Evolutionary conservation across 2,888 invertebrate species (phyloP).

Genomic region (Eupithecia centaureata): DNA sequence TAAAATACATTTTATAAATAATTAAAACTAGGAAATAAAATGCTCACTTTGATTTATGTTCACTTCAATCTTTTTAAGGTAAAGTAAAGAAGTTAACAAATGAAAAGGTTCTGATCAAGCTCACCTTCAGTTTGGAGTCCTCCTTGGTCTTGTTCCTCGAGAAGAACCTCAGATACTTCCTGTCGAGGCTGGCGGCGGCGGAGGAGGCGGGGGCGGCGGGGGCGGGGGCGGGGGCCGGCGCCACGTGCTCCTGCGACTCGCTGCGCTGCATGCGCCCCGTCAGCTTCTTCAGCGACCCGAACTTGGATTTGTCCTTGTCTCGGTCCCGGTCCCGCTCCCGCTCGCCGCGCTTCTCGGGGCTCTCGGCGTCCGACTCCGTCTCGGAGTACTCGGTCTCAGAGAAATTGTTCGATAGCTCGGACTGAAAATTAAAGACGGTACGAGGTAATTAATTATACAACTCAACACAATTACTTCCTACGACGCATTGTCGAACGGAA

Average conservation of each 20-base stretch:
- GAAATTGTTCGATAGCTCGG: slow-evolving; percentile 73
- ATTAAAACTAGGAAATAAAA: too few species aligned
- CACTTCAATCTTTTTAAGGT: too few species aligned
- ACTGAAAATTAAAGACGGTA: slow-evolving; percentile 44
- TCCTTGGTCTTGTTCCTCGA: slow-evolving; percentile 76
- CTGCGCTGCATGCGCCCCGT: slow-evolving; percentile 71
- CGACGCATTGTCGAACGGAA: not conserved
- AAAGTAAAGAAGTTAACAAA: too few species aligned
- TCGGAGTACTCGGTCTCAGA: slow-evolving; percentile 86
- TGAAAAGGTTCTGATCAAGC: not conserved
- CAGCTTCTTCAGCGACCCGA: slow-evolving; percentile 57
- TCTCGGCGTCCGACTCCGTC: slow-evolving; percentile 70
- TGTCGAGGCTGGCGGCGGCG: slow-evolving; percentile 86
- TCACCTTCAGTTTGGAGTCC: slow-evolving; percentile 68
- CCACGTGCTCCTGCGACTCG: slow-evolving; percentile 76
- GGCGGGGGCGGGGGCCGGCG: slow-evolving; percentile 64
- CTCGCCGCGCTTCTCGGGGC: slow-evolving; percentile 52
- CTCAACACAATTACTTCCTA: not conserved
- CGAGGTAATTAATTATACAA: not conserved
- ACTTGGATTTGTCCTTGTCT: slow-evolving; percentile 62
- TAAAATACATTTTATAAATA: too few species aligned
- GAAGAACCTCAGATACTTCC: slow-evolving; percentile 86
- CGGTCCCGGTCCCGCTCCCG: slow-evolving; percentile 6
- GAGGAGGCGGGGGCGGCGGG: slow-evolving; percentile 57
- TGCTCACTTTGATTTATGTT: too few species aligned